Base-by-base conservation (phyloP, 2,797 vertebrate species). In the Microctenopoma steveboyesi region DNA sequence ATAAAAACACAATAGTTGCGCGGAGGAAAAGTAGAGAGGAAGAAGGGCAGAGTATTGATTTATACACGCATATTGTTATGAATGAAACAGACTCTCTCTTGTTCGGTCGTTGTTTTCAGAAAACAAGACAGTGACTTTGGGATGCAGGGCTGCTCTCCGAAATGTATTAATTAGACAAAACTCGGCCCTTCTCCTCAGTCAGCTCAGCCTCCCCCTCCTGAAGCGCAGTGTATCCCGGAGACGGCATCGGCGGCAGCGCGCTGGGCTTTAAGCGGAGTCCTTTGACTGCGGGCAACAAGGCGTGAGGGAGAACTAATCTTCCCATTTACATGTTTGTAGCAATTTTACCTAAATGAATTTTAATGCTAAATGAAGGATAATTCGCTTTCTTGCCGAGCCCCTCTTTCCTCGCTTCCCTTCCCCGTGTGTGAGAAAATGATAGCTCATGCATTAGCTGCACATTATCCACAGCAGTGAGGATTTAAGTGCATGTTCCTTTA, bases 231-330 rank as follows among this genome's bases (percentile, higher is more conserved):
- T 92, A 93, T 88, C 95, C 94, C 95, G 94, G 94, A 94, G 91
- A 95, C 93, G 87, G 89, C 89, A 81, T 91, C 91, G 87, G 92
- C 86, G 92, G 88, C 92, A 89, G 90, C 92, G 95, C 93, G 92
- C 94, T 88, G 94, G 90, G 94, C 95, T 94, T 94, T 93, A 93
- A 95, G 94, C 94, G 90, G 92, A 93, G 91, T 95, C 92, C 95
- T 88, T 96, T 97, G 94, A 97, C 93, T 93, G 92, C 92, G 94
- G 94, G 96, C 95, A 97, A 96, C 95, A 97, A 96, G 95, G 95
- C 95, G 95, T 96, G 96, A 96, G 95, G 95, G 95, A 96, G 95
- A 97, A 97, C 95, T 96, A 96, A 98, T 96, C 95, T 95, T 90
- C 91, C 94, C 94, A 95, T 96, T 97, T 96, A 95, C 95, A 95